Evolutionary conservation across 2,888 invertebrate genomes (phyloP).

Genomic region (Chydorus sphaericus): DNA sequence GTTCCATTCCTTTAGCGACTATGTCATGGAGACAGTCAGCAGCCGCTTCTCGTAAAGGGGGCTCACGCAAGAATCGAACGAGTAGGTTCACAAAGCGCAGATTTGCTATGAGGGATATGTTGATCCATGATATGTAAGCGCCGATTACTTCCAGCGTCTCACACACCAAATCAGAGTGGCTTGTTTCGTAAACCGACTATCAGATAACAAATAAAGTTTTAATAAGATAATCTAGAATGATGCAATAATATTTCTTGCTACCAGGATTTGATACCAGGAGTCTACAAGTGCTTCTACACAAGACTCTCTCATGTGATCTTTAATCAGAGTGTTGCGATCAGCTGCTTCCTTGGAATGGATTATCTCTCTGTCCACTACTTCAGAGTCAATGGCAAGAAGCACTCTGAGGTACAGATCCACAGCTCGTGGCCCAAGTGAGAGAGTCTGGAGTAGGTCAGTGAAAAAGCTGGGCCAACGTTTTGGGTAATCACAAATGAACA

Average conservation of each 20-base stretch:
- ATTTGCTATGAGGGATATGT: slow-evolving; percentile 39
- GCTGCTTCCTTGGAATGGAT: slow-evolving; percentile 30
- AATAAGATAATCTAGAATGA: neutral
- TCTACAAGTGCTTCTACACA: slow-evolving; percentile 36
- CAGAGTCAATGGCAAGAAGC: slow-evolving; percentile 36
- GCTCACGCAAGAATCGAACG: slow-evolving; percentile 28
- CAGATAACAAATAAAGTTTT: neutral
- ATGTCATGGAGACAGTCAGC: slow-evolving; percentile 38
- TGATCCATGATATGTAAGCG: slow-evolving; percentile 41
- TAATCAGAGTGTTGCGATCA: slow-evolving; percentile 35
- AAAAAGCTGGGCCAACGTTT: slow-evolving; percentile 38
- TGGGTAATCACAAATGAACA: slow-evolving; percentile 38
- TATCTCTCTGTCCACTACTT: slow-evolving; percentile 34
- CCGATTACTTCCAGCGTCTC: slow-evolving; percentile 37
- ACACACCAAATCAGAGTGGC: slow-evolving; percentile 28
- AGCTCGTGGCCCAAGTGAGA: slow-evolving; percentile 27
- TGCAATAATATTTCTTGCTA: slow-evolving; percentile 25
- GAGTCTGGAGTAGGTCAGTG: slow-evolving; percentile 31
- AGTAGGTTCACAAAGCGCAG: slow-evolving; percentile 36
- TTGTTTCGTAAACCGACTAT: slow-evolving; percentile 15
- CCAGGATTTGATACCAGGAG: slow-evolving; percentile 39
- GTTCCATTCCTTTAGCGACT: slow-evolving; percentile 42
- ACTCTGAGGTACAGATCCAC: slow-evolving; percentile 37
- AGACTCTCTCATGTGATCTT: slow-evolving; percentile 39
- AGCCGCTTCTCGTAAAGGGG: slow-evolving; percentile 31